phyloP scores from a whole-genome alignment of 2,113 vertebrate genomes.

The Emberiza fucata region DNA sequence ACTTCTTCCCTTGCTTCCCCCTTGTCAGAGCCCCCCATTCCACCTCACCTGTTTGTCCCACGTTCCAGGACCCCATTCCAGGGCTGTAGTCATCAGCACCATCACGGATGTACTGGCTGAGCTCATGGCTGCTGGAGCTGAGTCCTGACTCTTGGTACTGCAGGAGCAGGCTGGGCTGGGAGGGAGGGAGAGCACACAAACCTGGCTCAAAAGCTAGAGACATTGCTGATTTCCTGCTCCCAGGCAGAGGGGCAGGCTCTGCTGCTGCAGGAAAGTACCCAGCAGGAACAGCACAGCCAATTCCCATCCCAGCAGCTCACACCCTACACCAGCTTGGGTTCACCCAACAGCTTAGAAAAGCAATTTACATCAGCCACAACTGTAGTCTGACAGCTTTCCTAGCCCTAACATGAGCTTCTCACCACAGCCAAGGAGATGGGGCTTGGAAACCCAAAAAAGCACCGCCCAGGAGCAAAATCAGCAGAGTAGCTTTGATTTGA shows the following conservation, averaged over 20 bases:
- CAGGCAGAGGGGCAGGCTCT: background rate
- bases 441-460: background rate
- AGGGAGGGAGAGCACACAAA: background rate
- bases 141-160: slow-evolving; percentile 82
- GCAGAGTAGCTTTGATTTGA: background rate
- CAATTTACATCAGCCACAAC: background rate
- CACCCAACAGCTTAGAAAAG: background rate
- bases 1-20: background rate
- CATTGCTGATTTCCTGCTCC: background rate
- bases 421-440: background rate
- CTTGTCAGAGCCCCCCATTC: background rate
- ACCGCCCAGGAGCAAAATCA: background rate
- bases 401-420: background rate
- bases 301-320: background rate
- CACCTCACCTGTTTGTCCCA: slow-evolving; percentile 65
- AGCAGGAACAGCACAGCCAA: background rate
- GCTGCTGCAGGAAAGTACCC: background rate
- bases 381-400: background rate
- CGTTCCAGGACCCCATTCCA: slow-evolving; percentile 7
- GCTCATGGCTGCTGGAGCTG: slow-evolving; percentile 86
- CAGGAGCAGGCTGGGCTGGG: slow-evolving; percentile 63
- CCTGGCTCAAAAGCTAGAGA: background rate
- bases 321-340: background rate
- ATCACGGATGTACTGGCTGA: slow-evolving; percentile 84
- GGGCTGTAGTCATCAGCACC: background rate